Base-by-base conservation (phyloP, 2,888 invertebrate genomes). In the Ennomos fuscantarius region DNA sequence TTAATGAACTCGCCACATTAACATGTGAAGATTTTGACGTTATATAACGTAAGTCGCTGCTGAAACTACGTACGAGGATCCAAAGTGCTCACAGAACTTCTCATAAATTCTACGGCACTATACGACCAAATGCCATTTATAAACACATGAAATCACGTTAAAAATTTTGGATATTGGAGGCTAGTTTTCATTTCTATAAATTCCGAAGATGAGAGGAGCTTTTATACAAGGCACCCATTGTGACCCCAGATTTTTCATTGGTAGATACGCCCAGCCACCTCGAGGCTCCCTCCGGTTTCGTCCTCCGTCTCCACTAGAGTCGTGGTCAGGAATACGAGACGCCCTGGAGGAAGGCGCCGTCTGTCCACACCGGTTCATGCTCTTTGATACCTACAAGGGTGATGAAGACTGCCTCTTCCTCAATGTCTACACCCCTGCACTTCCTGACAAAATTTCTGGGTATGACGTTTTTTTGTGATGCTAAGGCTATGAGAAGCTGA, bases 361-460 rank as follows among this genome's bases (percentile, higher is more conserved):
- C 9, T 96, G 96, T 73, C 95, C 95, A 0, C 96, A 96, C 76
- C 87, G 93, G 66, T 94, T 94, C 77, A 92, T 94, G 93, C 87
- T 95, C 75, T 89, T 95, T 85, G 94, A 94, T 73, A 94, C 93
- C 1, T 94, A 93, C 68, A 94, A 94, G 70, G 94, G 94, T 0
- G 93, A 93, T 55, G 94, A 94, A 69, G 94, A 94, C 74, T 96
- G 96, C 69, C 91, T 96, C 15, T 95, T 94, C 73, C 82, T 96
- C 13, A 96, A 96, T 68, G 94, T 96, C 0, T 96, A 95, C 76
- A 92, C 94, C n/a, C 94, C 95, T 0, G 90, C 89, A 33, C 77
- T 94, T 53, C 93, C 93, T 39, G 91, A 92, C 63, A 86, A 81
- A 54, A 74, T 87, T 34, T 74, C 81, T 62, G 90, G 89, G 93